These are phyloP conservation scores for Zosterops borbonicus DNA, from an alignment of 2,113 vertebrate genomes.

Conservation along the genomic window DNA sequence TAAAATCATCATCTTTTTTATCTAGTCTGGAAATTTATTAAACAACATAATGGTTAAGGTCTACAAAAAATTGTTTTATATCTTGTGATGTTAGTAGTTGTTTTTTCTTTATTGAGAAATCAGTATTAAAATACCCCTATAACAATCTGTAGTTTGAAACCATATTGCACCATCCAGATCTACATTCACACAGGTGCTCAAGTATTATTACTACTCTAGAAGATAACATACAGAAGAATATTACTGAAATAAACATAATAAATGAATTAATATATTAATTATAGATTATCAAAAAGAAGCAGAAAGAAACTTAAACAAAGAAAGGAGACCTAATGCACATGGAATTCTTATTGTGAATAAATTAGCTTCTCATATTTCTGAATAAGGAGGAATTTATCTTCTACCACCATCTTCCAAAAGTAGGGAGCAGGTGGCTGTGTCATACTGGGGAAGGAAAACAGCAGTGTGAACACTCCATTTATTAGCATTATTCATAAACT, in stretches of 20 bases:
- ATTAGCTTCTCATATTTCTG: constrained; percentile 36
- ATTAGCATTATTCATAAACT: constrained; percentile 73
- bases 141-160: neutral
- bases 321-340: neutral
- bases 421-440: constrained; percentile 60
- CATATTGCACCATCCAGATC: neutral
- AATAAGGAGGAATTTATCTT: constrained; percentile 41
- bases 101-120: neutral
- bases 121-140: rapidly evolving
- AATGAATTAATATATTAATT: neutral
- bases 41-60: neutral
- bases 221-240: neutral
- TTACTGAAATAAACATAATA: neutral
- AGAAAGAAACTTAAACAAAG: neutral
- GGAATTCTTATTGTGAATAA: neutral
- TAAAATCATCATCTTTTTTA: neutral
- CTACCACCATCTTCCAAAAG: constrained; percentile 10
- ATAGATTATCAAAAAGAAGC: neutral
- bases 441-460: constrained; percentile 31
- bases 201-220: neutral
- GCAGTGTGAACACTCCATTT: constrained; percentile 36
- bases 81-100: neutral
- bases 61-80: neutral
- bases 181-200: neutral
- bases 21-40: neutral